Evolutionary conservation across 2,113 vertebrate genomes (phyloP).

Genomic region (Aix galericulata): DNA sequence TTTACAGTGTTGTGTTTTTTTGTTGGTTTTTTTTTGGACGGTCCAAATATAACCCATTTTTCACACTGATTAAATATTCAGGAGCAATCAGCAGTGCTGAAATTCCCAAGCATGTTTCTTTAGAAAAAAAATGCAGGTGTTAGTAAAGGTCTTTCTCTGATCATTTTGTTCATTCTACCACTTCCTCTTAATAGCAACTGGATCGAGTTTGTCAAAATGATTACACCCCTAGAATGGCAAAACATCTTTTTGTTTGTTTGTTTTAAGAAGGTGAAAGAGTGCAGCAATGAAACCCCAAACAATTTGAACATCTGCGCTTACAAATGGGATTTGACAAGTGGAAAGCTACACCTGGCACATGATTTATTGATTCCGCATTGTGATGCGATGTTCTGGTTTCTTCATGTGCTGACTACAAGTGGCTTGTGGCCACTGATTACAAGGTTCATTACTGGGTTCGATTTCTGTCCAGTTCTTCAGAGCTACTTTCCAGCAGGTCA

Average conservation of each 20-base stretch:
- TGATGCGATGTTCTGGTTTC: not conserved
- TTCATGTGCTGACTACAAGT: not conserved
- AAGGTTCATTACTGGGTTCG: not conserved
- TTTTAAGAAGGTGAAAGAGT: not conserved
- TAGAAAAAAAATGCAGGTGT: not conserved
- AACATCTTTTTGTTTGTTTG: not conserved
- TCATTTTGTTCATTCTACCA: not conserved
- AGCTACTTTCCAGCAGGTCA: no score
- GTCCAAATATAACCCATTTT: not conserved
- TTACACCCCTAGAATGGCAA: not conserved
- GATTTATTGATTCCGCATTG: not conserved
- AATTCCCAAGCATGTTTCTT: not conserved
- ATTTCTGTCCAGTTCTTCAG: not conserved
- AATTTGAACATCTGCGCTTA: not conserved
- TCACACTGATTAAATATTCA: not conserved
- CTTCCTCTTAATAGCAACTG: not conserved
- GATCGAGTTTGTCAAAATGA: not conserved
- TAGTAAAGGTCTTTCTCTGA: not conserved
- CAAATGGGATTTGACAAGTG: not conserved
- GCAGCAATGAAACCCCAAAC: not conserved
- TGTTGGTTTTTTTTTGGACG: not conserved
- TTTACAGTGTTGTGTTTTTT: not conserved
- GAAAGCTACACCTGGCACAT: not conserved
- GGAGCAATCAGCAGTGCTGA: not conserved
- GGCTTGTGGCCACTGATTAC: not conserved